These are phyloP conservation scores for Lordiphosa fenestrarum DNA, from an alignment of 2,888 invertebrate species.

Conservation along the genomic window DNA sequence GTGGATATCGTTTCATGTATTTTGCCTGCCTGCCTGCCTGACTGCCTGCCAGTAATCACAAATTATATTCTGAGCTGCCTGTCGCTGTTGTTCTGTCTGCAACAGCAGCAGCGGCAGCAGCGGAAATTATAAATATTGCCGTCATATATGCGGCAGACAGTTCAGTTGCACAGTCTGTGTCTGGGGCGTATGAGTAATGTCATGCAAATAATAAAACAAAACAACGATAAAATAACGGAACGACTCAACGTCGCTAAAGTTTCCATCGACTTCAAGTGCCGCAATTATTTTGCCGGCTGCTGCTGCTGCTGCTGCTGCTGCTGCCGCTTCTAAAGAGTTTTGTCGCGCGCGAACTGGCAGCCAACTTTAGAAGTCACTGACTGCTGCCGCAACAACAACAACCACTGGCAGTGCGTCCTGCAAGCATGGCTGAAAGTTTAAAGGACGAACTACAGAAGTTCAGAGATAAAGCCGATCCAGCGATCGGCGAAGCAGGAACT, in stretches of 20 bases:
- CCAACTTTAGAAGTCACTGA: conserved; percentile 55
- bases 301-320: conserved; percentile 43
- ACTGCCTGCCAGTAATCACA: conserved; percentile 60
- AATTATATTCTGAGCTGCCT: conserved; percentile 53
- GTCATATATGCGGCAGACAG: conserved; percentile 59
- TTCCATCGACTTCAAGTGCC: conserved; percentile 30
- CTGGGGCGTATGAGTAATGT: conserved; percentile 35
- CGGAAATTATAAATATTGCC: conserved; percentile 72
- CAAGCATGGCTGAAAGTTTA: conserved; percentile 43
- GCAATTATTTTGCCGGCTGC: conserved; percentile 58
- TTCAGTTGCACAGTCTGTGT: conserved; percentile 45
- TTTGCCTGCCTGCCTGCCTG: conserved; percentile 19
- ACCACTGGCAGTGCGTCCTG: conserved; percentile 21
- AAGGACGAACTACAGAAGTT: conserved; percentile 34
- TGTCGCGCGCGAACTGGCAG: conserved; percentile 28
- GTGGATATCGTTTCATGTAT: conserved; percentile 23
- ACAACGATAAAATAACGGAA: conserved; percentile 33
- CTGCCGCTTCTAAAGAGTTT: conserved; percentile 42
- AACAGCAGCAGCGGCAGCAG: conserved; percentile 26
- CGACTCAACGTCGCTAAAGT: conserved; percentile 47
- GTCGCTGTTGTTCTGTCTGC: conserved; percentile 51
- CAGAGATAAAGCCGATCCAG: conserved; percentile 1
- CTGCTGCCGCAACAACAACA: conserved; percentile 29
- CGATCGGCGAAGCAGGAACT: not conserved
- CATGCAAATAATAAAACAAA: conserved; percentile 19